phyloP scores from a whole-genome alignment of 1,140 invertebrate genomes.

The Drosophila jambulina region DNA sequence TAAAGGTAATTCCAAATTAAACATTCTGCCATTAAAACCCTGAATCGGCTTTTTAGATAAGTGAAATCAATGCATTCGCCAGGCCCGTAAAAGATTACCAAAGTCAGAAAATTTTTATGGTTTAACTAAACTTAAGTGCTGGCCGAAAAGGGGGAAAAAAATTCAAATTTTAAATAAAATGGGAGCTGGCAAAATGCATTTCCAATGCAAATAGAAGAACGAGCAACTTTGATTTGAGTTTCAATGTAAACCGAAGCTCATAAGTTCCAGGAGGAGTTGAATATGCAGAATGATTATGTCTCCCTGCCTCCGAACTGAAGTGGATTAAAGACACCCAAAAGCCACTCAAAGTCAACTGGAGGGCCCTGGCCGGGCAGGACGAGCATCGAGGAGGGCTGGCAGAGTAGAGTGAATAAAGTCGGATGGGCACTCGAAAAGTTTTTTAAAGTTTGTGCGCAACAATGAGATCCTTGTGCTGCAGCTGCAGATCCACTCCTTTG shows the following conservation, averaged over 20 bases:
- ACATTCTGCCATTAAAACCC: not conserved
- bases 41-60: not conserved
- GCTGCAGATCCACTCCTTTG: conserved; percentile 21
- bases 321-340: conserved; percentile 73
- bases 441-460: conserved; percentile 67
- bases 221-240: conserved; percentile 50
- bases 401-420: conserved; percentile 44
- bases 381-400: not conserved
- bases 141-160: conserved; percentile 9
- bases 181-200: conserved; percentile 22
- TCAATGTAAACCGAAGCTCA: conserved; percentile 33
- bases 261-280: conserved; percentile 43
- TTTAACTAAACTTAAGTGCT: conserved; percentile 35
- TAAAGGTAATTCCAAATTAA: not conserved
- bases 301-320: conserved; percentile 34
- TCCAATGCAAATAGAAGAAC: conserved; percentile 42
- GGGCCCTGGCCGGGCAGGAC: conserved; percentile 1
- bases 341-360: conserved; percentile 70
- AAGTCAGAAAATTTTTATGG: conserved; percentile 32
- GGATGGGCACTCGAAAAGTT: conserved; percentile 62
- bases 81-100: conserved; percentile 3
- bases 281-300: conserved; percentile 63
- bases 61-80: conserved; percentile 25
- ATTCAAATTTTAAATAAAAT: conserved; percentile 17
- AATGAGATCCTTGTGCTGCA: conserved; percentile 47